Evolutionary conservation across 2,888 invertebrate species (phyloP).

Genomic region (Marasmarcha lunaedactyla): DNA sequence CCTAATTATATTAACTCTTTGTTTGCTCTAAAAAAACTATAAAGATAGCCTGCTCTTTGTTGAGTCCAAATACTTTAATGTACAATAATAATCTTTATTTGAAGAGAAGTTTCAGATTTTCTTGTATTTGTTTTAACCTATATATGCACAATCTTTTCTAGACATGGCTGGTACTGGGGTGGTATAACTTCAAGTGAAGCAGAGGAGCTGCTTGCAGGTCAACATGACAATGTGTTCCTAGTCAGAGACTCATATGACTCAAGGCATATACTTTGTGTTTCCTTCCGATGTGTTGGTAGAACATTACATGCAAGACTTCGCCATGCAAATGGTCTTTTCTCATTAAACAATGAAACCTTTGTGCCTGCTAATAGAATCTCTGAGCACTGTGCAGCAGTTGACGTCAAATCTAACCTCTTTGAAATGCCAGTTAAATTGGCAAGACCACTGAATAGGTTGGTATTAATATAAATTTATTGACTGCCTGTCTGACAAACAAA

Average conservation of each 20-base stretch:
- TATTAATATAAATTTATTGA: not conserved
- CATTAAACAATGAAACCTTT: constrained; percentile 69
- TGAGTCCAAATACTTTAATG: no score
- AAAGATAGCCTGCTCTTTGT: no score
- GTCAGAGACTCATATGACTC: constrained; percentile 79
- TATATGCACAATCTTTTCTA: no score
- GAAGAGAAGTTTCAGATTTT: no score
- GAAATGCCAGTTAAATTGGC: constrained; percentile 63
- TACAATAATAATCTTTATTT: no score
- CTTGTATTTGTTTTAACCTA: no score
- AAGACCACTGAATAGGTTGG: constrained; percentile 57
- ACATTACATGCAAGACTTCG: constrained; percentile 79
- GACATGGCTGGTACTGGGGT: constrained; percentile 83
- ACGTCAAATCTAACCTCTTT: constrained; percentile 57
- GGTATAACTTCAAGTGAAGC: constrained; percentile 79
- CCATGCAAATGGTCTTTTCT: constrained; percentile 78
- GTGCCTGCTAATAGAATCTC: constrained; percentile 60
- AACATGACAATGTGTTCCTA: constrained; percentile 80
- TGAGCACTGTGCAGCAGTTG: constrained; percentile 60
- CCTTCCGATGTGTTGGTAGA: constrained; percentile 77
- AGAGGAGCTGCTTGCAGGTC: constrained; percentile 74
- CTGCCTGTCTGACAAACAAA: not conserved
- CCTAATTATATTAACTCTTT: no score
- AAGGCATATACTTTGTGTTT: constrained; percentile 78
- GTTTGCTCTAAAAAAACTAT: no score